Conservation (phyloP, 2,888 invertebrate species). For the Drosophila limbata region DNA sequence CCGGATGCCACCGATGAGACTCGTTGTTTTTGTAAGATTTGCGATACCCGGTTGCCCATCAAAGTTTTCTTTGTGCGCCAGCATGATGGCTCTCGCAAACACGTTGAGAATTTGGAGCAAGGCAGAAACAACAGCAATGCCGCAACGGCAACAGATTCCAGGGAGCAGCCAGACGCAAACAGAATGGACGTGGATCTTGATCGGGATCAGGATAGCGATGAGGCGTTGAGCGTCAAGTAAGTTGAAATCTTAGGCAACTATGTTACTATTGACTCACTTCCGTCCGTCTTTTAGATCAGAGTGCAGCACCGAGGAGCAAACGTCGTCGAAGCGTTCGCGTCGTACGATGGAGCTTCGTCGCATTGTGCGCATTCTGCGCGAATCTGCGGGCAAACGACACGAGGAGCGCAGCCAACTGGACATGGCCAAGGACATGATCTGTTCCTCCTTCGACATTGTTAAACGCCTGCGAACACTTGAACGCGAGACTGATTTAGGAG, state of each 20-base stretch:
- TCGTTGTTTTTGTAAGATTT: constrained; percentile 57
- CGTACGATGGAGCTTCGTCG: constrained; percentile 55
- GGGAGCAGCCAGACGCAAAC: neutral
- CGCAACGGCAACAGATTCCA: neutral
- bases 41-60: constrained; percentile 67
- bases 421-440: constrained; percentile 72
- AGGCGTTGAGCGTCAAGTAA: constrained; percentile 67
- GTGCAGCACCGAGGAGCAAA: constrained; percentile 50
- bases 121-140: neutral
- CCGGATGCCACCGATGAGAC: constrained; percentile 66
- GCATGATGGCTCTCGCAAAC: constrained; percentile 65
- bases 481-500: constrained; percentile 13
- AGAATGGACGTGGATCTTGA: constrained; percentile 16
- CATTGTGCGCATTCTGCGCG: constrained; percentile 53
- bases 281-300: constrained; percentile 59
- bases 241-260: neutral
- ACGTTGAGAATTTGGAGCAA: constrained; percentile 40
- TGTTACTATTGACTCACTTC: neutral
- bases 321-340: constrained; percentile 54
- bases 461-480: constrained; percentile 64
- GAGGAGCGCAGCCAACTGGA: constrained; percentile 68
- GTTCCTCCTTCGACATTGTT: constrained; percentile 69
- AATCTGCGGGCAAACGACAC: constrained; percentile 43
- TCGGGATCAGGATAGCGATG: constrained; percentile 52
- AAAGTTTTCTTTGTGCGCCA: constrained; percentile 67